Conservation (phyloP, 2,888 invertebrate genomes). For the Drosophila flavopinicola region DNA sequence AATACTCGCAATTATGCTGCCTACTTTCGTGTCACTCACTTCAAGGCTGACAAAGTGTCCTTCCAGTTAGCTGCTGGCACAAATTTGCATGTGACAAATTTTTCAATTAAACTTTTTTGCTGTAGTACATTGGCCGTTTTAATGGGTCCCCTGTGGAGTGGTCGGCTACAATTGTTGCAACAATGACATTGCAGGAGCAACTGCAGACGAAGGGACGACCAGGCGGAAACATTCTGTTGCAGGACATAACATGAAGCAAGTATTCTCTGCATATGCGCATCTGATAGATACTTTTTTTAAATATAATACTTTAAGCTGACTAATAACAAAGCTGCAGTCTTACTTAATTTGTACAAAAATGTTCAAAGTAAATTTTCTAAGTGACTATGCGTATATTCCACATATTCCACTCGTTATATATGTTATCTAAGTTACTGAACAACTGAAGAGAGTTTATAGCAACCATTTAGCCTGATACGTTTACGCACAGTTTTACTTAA, state of each 20-base stretch:
- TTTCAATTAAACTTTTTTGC: slow-evolving; percentile 61
- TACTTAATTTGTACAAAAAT: not conserved
- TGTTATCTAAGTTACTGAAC: too few species aligned
- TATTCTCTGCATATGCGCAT: not conserved
- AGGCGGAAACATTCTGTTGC: slow-evolving; percentile 2
- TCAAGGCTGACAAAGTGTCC: slow-evolving; percentile 9
- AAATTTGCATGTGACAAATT: slow-evolving; percentile 70
- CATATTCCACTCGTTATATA: too few species aligned
- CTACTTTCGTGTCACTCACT: slow-evolving; percentile 3
- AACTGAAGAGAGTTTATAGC: too few species aligned
- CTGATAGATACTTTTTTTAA: not conserved
- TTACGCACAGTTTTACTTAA: too few species aligned
- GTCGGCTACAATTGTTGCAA: slow-evolving; percentile 14
- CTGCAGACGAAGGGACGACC: not conserved
- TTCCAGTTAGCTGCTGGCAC: not conserved
- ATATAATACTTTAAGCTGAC: too few species aligned
- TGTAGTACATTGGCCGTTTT: slow-evolving; percentile 11
- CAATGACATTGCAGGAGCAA: slow-evolving; percentile 23
- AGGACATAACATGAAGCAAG: not conserved
- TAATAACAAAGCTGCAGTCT: too few species aligned
- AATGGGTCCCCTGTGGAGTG: slow-evolving; percentile 23
- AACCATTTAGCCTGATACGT: too few species aligned
- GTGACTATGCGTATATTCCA: too few species aligned
- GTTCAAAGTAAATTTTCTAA: too few species aligned
- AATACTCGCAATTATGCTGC: slow-evolving; percentile 25